A percentile compares a stretch with the other conserved stretches of the same genome.
These are phyloP conservation scores for Pollenia angustigena DNA, from an alignment of 2,888 invertebrate species.

Conservation along the genomic window DNA sequence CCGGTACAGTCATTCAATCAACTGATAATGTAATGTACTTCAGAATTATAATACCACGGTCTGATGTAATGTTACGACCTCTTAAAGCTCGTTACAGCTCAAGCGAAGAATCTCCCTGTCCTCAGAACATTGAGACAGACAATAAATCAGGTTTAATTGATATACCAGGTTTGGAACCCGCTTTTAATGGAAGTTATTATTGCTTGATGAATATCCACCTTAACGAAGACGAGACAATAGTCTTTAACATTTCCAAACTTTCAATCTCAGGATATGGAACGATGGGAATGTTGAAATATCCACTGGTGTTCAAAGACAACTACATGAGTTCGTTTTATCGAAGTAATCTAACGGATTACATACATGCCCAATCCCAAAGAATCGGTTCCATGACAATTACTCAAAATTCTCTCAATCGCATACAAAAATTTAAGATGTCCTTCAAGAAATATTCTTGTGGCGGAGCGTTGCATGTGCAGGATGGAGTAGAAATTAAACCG, in stretches of 20 bases:
- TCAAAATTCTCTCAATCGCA: slow-evolving; percentile 66
- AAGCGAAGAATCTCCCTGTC: slow-evolving; percentile 86
- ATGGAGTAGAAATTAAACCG: slow-evolving; percentile 81
- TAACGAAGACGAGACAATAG: slow-evolving; percentile 76
- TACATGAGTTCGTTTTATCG: slow-evolving; percentile 13
- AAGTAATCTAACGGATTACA: slow-evolving; percentile 45
- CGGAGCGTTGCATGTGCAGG: slow-evolving; percentile 85
- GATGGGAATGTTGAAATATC: not conserved
- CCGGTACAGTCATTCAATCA: slow-evolving; percentile 85
- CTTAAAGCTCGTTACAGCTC: slow-evolving; percentile 89
- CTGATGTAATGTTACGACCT: slow-evolving; percentile 85
- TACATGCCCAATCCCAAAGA: slow-evolving; percentile 54
- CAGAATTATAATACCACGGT: slow-evolving; percentile 81
- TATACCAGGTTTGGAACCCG: slow-evolving; percentile 13
- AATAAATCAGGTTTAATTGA: slow-evolving; percentile 82
- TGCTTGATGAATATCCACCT: slow-evolving; percentile 76
- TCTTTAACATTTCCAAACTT: slow-evolving; percentile 75
- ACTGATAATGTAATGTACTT: slow-evolving; percentile 88
- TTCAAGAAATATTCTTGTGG: slow-evolving; percentile 90
- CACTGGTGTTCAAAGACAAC: not conserved
- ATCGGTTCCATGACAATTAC: slow-evolving; percentile 75
- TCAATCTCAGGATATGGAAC: not conserved
- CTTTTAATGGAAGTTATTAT: slow-evolving; percentile 72
- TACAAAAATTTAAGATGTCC: slow-evolving; percentile 82
- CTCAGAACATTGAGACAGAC: slow-evolving; percentile 80